phyloP scores from a whole-genome alignment of 1,140 invertebrate species.

The Drosophila rhopaloa region DNA sequence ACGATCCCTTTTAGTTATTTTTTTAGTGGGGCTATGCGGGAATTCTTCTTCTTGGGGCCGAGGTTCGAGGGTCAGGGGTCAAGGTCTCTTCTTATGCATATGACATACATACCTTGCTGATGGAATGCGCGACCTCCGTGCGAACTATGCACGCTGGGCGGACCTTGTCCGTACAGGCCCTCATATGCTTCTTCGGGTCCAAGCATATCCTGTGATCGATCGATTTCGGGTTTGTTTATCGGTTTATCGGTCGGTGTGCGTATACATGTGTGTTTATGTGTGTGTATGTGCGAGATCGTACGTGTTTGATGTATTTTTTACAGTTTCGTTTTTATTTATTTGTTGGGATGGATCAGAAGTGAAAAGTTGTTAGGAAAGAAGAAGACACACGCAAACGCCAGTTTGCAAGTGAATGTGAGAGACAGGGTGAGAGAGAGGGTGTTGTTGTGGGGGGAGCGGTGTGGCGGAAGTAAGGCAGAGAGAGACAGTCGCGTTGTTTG shows the following conservation, averaged over 20 bases:
- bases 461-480: slow-evolving; percentile 7
- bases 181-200: slow-evolving; percentile 96
- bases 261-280: slow-evolving; percentile 16
- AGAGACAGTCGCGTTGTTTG: slow-evolving; percentile 27
- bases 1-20: slow-evolving; percentile 13
- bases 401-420: slow-evolving; percentile 42
- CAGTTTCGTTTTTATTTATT: slow-evolving; percentile 42
- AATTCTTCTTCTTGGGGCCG: slow-evolving; percentile 13
- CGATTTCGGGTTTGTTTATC: slow-evolving; percentile 41
- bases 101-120: slow-evolving; percentile 90
- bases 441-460: slow-evolving; percentile 2
- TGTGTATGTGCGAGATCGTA: slow-evolving; percentile 26
- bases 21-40: slow-evolving; percentile 24
- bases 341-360: slow-evolving; percentile 76
- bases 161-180: slow-evolving; percentile 94
- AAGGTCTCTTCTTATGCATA: slow-evolving; percentile 40
- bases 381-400: slow-evolving; percentile 58
- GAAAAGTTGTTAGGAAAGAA: slow-evolving; percentile 82
- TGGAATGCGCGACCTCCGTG: slow-evolving; percentile 89
- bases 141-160: slow-evolving; percentile 92
- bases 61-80: not conserved
- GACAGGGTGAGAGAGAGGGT: slow-evolving; percentile 15
- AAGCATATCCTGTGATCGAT: slow-evolving; percentile 91
- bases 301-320: slow-evolving; percentile 40
- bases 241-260: slow-evolving; percentile 38